phyloP scores from a whole-genome alignment of 1,140 invertebrate genomes.

The Cecropterus lyciades region DNA sequence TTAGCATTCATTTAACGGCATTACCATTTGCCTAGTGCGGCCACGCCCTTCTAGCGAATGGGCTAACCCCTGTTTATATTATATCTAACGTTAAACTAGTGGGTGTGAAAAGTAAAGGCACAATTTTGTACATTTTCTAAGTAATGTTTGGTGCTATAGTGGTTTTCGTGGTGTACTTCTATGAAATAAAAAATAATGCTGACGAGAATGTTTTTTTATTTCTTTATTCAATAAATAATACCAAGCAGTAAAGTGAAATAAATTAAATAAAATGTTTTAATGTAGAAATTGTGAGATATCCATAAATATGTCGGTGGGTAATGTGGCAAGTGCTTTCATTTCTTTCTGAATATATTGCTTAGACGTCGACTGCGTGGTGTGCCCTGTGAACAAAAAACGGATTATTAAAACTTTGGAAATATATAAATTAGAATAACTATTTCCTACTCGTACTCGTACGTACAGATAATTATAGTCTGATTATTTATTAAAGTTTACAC shows the following conservation, averaged over 20 bases:
- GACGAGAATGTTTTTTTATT: slow-evolving; percentile 38
- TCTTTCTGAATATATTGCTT: slow-evolving; percentile 73
- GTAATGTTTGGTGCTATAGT: slow-evolving; percentile 81
- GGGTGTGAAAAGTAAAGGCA: slow-evolving; percentile 58
- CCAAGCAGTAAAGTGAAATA: slow-evolving; percentile 46
- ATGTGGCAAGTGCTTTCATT: slow-evolving; percentile 42
- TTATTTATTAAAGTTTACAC: no score
- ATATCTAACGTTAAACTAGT: slow-evolving; percentile 22
- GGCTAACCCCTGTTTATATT: slow-evolving; percentile 9
- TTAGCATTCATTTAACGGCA: no score
- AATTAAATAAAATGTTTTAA: slow-evolving; percentile 60
- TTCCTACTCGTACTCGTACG: no score
- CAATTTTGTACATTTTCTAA: slow-evolving; percentile 82
- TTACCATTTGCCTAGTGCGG: no score
- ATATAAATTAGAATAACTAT: no score
- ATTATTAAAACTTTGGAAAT: no score
- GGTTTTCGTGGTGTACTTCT: slow-evolving; percentile 76
- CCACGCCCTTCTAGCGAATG: neutral
- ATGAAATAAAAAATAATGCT: slow-evolving; percentile 64
- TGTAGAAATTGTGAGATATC: slow-evolving; percentile 34
- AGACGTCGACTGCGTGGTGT: slow-evolving; percentile 64
- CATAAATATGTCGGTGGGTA: slow-evolving; percentile 17
- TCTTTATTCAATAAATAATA: slow-evolving; percentile 38
- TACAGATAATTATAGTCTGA: no score
- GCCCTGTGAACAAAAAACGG: slow-evolving; percentile 52